These are phyloP conservation scores for Takifugu bimaculatus DNA, from an alignment of 2,113 vertebrate genomes.

Conservation along the genomic window DNA sequence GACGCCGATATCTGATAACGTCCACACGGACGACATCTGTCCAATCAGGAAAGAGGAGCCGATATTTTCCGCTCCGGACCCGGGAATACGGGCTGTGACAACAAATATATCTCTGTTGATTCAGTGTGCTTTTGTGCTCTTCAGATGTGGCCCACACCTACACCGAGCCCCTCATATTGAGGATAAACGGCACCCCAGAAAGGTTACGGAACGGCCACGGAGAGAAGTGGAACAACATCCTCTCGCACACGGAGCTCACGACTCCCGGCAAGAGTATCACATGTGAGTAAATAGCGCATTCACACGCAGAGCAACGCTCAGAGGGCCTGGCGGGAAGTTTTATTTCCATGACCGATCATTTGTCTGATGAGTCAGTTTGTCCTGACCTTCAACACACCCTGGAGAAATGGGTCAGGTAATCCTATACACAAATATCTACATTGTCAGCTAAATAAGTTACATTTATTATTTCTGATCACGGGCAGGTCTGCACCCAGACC, in stretches of 20 bases:
- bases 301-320: constrained; percentile 3
- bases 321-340: constrained; percentile 33
- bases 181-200: constrained; percentile 53
- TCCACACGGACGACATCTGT: constrained; percentile 1
- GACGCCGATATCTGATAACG: constrained; percentile 27
- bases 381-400: constrained; percentile 63
- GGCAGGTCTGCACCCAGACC: constrained; percentile 17
- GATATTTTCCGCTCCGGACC: background rate
- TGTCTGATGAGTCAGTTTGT: constrained; percentile 62
- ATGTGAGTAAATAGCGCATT: constrained; percentile 64
- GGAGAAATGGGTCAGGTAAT: constrained; percentile 58
- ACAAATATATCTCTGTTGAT: background rate
- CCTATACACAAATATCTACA: constrained; percentile 37
- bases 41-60: constrained; percentile 1
- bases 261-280: constrained; percentile 66
- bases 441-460: constrained; percentile 42
- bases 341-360: constrained; percentile 62
- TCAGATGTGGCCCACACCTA: constrained; percentile 62
- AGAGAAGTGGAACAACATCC: constrained; percentile 54
- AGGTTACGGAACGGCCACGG: constrained; percentile 34
- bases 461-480: constrained; percentile 35
- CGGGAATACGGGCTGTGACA: background rate
- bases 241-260: constrained; percentile 47
- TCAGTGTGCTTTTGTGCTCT: constrained; percentile 22
- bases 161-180: constrained; percentile 65